Evolutionary conservation across 2,113 vertebrate species (phyloP).

Genomic region (Mandrillus leucophaeus): DNA sequence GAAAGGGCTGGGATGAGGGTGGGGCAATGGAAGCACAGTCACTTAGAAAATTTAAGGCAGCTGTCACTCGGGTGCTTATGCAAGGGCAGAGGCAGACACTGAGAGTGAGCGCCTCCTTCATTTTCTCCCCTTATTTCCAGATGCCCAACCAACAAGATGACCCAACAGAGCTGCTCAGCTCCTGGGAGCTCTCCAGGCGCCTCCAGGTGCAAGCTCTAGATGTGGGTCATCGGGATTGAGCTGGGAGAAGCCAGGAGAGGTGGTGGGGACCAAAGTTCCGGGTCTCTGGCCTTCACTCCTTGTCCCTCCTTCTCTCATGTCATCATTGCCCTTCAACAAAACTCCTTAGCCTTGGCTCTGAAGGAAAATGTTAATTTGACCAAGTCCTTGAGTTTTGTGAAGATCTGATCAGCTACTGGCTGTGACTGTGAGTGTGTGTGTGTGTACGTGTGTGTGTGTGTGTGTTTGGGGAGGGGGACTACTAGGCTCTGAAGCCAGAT

Average conservation of each 20-base stretch:
- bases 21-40: not conserved
- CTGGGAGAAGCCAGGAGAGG: not conserved
- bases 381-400: not conserved
- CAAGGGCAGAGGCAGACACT: too few species aligned
- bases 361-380: not conserved
- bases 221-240: not conserved
- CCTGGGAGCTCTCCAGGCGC: not conserved
- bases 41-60: not conserved
- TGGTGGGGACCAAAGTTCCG: not conserved
- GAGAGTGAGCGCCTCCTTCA: not conserved
- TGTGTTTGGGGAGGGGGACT: not conserved
- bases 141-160: not conserved
- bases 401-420: not conserved
- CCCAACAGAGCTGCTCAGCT: not conserved
- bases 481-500: not conserved
- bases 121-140: not conserved
- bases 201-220: not conserved
- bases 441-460: not conserved
- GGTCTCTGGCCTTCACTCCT: not conserved
- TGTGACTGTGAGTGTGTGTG: not conserved
- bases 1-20: not conserved
- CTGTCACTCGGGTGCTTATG: fast-evolving
- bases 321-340: not conserved
- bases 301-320: not conserved
- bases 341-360: not conserved